A percentile compares a stretch with the other conserved stretches of the same genome.
Evolutionary conservation across 2,113 vertebrate genomes (phyloP).

Genomic region (Phyllopteryx taeniolatus): DNA sequence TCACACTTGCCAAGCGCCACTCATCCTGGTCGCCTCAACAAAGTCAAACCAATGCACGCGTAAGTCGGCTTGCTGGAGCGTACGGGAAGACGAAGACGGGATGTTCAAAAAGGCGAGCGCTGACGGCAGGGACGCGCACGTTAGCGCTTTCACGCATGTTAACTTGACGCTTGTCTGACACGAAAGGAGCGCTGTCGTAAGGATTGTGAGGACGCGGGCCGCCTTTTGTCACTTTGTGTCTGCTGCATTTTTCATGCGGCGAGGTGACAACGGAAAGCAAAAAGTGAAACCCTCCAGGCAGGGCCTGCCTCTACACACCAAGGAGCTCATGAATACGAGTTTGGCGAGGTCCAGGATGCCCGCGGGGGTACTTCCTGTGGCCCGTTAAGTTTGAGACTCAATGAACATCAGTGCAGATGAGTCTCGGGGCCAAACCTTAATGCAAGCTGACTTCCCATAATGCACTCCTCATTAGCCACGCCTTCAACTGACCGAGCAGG

Average conservation of each 20-base stretch:
- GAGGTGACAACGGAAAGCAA: constrained; percentile 10
- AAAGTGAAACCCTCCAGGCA: constrained; percentile 3
- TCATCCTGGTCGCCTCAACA: neutral
- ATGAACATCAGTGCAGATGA: neutral
- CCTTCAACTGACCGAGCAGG: neutral
- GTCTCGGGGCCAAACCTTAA: neutral
- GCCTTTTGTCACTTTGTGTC: neutral
- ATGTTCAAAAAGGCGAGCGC: neutral
- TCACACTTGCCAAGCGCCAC: too few species aligned
- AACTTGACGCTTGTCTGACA: neutral
- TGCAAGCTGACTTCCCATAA: neutral
- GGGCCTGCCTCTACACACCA: constrained; percentile 3
- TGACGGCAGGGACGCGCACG: neutral
- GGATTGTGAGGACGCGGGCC: neutral
- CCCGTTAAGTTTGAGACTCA: neutral
- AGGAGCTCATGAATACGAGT: constrained; percentile 18
- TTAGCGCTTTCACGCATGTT: neutral
- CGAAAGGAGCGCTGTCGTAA: neutral
- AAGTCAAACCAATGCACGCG: neutral
- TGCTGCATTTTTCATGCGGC: constrained; percentile 2
- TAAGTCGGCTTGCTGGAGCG: neutral
- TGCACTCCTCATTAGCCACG: constrained; percentile 2
- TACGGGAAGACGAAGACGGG: neutral
- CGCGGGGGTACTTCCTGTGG: neutral
- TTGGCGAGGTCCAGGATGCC: neutral